These are phyloP conservation scores for Montipora capitata DNA, from an alignment of 92 coral and sea anemone species.

Conservation along the genomic window DNA sequence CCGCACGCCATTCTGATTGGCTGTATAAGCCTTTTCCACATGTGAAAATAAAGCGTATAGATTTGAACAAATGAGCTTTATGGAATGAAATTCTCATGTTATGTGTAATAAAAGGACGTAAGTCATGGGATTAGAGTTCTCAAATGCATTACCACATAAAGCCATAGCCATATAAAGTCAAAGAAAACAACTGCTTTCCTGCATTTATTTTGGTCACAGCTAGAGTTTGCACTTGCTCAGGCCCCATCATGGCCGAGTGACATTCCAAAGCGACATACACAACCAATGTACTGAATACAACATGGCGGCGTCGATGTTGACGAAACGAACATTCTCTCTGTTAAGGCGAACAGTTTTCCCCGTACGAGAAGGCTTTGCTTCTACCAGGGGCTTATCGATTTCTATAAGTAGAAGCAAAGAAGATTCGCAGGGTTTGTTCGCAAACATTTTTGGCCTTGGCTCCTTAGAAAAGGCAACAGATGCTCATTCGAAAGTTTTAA, in stretches of 20 bases:
- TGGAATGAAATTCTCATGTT: too few relatives aligned
- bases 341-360: conserved; percentile 16
- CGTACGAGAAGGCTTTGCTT: conserved; percentile 14
- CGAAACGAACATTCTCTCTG: conserved; percentile 20
- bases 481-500: conserved; percentile 93
- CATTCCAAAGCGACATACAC: conserved; percentile 3
- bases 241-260: background rate
- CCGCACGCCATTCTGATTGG: too few relatives aligned
- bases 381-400: conserved; percentile 13
- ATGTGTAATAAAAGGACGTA: too few relatives aligned
- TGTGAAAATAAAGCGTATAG: too few relatives aligned
- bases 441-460: conserved; percentile 1
- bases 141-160: too few relatives aligned
- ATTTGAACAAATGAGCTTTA: too few relatives aligned
- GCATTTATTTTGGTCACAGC: too few relatives aligned
- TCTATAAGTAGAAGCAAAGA: conserved; percentile 4
- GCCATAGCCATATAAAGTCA: too few relatives aligned
- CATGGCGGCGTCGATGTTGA: conserved; percentile 22
- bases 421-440: conserved; percentile 14
- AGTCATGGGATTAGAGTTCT: too few relatives aligned
- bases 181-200: too few relatives aligned
- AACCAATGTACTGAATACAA: background rate
- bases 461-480: conserved; percentile 85
- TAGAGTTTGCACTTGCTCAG: too few relatives aligned
- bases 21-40: too few relatives aligned